phyloP scores from a whole-genome alignment of 2,113 vertebrate species.

The Mesoclemmys tuberculata region DNA sequence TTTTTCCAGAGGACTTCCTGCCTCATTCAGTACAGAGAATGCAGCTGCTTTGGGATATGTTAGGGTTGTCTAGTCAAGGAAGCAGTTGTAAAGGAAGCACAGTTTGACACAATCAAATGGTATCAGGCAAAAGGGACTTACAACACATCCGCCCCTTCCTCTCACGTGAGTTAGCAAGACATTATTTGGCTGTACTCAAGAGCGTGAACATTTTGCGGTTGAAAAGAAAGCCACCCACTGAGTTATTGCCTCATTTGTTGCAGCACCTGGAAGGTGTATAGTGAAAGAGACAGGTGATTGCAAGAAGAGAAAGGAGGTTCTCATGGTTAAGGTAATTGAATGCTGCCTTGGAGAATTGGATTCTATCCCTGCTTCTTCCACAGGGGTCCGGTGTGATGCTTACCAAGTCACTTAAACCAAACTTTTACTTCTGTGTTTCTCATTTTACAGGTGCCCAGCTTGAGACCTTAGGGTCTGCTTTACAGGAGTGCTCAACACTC shows the following conservation, averaged over 20 bases:
- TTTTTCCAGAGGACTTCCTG: neutral
- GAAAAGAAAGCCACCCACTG: too few relatives aligned
- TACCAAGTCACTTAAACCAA: neutral
- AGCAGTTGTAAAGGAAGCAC: too few relatives aligned
- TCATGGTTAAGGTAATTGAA: neutral
- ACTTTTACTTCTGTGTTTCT: neutral
- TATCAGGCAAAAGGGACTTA: too few relatives aligned
- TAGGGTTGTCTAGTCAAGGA: neutral
- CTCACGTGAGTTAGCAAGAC: too few relatives aligned
- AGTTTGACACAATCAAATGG: too few relatives aligned
- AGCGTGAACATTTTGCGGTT: too few relatives aligned
- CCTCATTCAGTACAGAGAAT: neutral
- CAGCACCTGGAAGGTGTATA: neutral
- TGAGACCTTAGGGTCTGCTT: neutral
- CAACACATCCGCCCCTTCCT: too few relatives aligned
- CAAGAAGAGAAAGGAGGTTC: neutral
- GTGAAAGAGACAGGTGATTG: neutral
- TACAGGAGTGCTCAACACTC: neutral
- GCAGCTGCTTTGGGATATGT: neutral
- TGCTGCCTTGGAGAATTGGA: neutral
- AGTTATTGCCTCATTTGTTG: neutral
- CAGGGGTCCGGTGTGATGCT: neutral
- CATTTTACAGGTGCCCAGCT: neutral
- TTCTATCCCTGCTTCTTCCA: neutral
- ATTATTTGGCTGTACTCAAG: too few relatives aligned